phyloP scores from a whole-genome alignment of 2,797 vertebrate species.

The Syndactyla subalaris region DNA sequence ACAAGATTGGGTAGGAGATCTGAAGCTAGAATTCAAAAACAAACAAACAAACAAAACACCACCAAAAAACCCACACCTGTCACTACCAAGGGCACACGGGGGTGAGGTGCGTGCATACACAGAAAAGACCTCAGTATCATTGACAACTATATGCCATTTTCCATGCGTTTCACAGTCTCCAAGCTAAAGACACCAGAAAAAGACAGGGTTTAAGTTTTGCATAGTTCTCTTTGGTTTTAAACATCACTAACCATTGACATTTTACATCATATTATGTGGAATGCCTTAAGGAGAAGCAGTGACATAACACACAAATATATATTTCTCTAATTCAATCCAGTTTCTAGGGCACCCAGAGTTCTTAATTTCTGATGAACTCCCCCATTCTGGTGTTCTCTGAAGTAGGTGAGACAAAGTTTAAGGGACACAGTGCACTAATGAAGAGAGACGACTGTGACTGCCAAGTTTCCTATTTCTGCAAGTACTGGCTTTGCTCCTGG shows the following conservation, averaged over 20 bases:
- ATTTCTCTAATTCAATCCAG: background rate
- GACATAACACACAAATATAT: background rate
- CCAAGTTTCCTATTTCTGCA: background rate
- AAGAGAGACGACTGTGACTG: background rate
- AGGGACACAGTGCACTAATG: background rate
- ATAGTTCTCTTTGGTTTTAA: background rate
- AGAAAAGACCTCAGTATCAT: background rate
- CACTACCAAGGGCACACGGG: background rate
- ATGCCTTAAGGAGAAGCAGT: background rate
- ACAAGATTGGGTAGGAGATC: background rate
- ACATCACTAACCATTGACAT: background rate
- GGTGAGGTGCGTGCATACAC: fast-evolving
- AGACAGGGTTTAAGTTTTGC: background rate
- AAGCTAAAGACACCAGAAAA: background rate
- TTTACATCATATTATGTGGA: fast-evolving
- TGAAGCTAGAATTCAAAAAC: background rate
- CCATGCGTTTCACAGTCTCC: background rate
- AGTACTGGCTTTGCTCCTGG: constrained; percentile 10
- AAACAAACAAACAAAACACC: background rate
- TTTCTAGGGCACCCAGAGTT: background rate
- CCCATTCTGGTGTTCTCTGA: background rate
- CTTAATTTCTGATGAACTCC: background rate
- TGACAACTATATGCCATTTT: background rate
- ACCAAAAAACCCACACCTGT: no score
- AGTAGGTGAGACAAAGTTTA: background rate